Base-by-base conservation (phyloP, 1,140 invertebrate genomes). In the Proales similis region DNA sequence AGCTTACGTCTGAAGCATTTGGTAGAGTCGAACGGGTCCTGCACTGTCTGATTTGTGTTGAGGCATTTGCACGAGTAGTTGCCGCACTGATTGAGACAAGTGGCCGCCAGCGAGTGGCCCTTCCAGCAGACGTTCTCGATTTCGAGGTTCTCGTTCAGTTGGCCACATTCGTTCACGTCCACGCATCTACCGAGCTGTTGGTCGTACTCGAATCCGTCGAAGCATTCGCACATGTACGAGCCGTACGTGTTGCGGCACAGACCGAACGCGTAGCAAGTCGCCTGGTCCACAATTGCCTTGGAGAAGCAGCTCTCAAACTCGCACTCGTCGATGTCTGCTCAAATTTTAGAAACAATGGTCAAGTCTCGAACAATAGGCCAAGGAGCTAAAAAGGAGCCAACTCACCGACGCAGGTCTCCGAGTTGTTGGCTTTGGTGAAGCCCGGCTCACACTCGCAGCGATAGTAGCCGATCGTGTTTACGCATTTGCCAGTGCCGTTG, bases 381-480 rank as follows among this genome's bases (percentile, higher is more conserved):
- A 24, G 22, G 1, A 14, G 12, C 22, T 42, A 6, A 57, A 6
- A 17, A 17, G 0, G 32, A 57, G 6, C 12, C 6, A n/a, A 3
- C 4, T 17, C 27, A 57, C 51, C 51, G 14, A 57, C 45, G 51
- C 51, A 57, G 17, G 29, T 6, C 27, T 4, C 32, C 2, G 51
- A 26, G 30, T 22, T 27, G 30, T 57, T 26, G 11, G 51, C 39
- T 27, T 57, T 57, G 5, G 19, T n/a, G 11, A 42, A 57, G 20
- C 51, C 51, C 17, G 39, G 17, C 1, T 42, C 27, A 26, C 51
- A 57, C 12, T 57, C 51, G 32, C 51, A 57, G 29, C 36, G n/a
- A n/a, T 57, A 57, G n/a, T 42, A 24, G 5, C 51, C 51, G 17
- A 57, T 42, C 30, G 51, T 57, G 36, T 57, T 57, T 20, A 57